Conservation (phyloP, 2,113 vertebrate genomes). For the Urocolius indicus region DNA sequence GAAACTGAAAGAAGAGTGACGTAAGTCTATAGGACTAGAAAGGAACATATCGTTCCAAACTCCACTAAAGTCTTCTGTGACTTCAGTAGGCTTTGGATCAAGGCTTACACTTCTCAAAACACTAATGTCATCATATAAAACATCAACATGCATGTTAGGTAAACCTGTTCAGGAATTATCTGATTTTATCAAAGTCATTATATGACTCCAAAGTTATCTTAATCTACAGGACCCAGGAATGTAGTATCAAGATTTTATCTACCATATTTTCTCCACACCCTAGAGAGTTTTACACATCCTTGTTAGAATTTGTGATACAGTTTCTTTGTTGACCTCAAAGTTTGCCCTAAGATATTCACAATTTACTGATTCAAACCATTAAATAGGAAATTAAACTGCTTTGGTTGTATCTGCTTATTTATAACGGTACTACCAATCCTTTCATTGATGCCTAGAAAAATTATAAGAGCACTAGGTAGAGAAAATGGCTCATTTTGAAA, state of each 20-base stretch:
- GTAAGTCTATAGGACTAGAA: slow-evolving; percentile 29
- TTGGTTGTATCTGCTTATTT: neutral
- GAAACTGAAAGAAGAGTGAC: slow-evolving; percentile 46
- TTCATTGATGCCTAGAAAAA: neutral
- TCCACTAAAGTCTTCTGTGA: neutral
- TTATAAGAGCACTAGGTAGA: neutral
- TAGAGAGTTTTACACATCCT: neutral
- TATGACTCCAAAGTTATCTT: neutral
- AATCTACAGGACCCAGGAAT: neutral
- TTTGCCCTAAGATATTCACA: neutral
- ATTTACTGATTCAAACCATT: neutral
- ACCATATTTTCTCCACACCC: neutral
- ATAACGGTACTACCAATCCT: neutral
- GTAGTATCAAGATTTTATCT: neutral
- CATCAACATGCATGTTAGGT: neutral
- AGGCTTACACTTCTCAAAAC: neutral
- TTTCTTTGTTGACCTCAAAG: neutral
- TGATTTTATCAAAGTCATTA: neutral
- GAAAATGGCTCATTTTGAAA: neutral
- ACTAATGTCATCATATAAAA: neutral
- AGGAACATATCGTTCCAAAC: neutral
- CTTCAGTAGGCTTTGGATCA: slow-evolving; percentile 27
- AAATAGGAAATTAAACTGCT: neutral
- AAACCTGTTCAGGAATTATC: neutral
- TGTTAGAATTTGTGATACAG: neutral